A percentile compares a stretch with the other conserved stretches of the same genome.
phyloP scores from a whole-genome alignment of 2,113 vertebrate genomes.

The Catharus bicknelli region DNA sequence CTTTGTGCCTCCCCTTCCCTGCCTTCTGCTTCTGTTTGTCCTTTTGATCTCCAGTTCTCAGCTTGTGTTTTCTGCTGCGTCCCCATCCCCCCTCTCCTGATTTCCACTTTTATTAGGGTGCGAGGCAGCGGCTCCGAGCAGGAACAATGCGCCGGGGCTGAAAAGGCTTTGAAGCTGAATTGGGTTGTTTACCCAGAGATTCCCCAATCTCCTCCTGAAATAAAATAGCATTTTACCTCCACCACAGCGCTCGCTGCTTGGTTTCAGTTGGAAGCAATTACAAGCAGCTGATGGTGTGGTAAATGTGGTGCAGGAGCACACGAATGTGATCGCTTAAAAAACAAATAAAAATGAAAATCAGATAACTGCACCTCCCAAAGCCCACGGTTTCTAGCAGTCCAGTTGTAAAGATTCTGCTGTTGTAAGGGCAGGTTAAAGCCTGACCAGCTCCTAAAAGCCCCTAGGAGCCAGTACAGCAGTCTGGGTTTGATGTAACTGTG shows the following conservation, averaged over 20 bases:
- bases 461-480: accelerated
- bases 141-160: constrained; percentile 32
- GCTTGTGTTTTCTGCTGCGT: constrained; percentile 25
- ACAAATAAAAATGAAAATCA: neutral
- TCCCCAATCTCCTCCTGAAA: constrained; percentile 28
- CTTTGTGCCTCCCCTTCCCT: constrained; percentile 55
- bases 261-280: constrained; percentile 21
- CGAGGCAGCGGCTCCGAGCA: constrained; percentile 40
- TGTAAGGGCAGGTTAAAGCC: neutral
- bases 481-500: too few relatives aligned
- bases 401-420: neutral
- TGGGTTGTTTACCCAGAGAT: constrained; percentile 41
- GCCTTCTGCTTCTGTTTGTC: constrained; percentile 67
- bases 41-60: constrained; percentile 67
- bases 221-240: constrained; percentile 24
- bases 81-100: constrained; percentile 37
- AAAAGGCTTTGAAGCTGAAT: constrained; percentile 55
- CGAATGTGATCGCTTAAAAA: neutral
- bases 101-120: constrained; percentile 62
- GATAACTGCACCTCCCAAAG: neutral
- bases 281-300: neutral
- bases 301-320: neutral
- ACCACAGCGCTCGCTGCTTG: neutral
- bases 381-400: neutral
- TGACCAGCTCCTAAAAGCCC: neutral